Conservation (phyloP, 1,140 invertebrate species). For the Ceratoteleas bidentatus region DNA sequence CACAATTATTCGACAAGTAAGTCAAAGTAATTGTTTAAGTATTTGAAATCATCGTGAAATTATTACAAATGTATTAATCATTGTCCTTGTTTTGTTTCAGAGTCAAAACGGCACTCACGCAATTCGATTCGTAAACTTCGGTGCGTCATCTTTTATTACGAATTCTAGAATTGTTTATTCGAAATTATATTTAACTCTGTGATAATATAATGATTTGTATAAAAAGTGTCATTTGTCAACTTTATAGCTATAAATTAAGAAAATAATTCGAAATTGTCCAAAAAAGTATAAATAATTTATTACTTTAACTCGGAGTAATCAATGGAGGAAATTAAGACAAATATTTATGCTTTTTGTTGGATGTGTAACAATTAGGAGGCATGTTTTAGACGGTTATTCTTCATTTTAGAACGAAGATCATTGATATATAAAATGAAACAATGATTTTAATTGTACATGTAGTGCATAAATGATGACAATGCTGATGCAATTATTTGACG, state of each 20-base stretch:
- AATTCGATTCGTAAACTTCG: conserved; percentile 82
- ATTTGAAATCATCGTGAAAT: too few relatives aligned
- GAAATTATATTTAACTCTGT: conserved; percentile 74
- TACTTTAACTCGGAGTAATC: background rate
- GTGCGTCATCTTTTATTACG: conserved; percentile 63
- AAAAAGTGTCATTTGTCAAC: conserved; percentile 50
- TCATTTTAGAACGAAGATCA: too few relatives aligned
- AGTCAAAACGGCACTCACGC: conserved; percentile 84
- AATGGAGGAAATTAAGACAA: background rate
- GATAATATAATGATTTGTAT: conserved; percentile 68
- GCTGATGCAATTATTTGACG: too few relatives aligned
- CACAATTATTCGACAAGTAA: too few relatives aligned
- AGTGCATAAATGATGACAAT: too few relatives aligned
- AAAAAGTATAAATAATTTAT: conserved; percentile 10
- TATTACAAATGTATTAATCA: too few relatives aligned
- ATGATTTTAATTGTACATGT: too few relatives aligned
- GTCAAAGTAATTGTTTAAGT: too few relatives aligned
- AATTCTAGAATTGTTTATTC: conserved; percentile 50
- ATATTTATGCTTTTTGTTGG: background rate
- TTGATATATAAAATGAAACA: too few relatives aligned
- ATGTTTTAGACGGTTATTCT: conserved; percentile 11
- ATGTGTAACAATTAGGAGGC: background rate
- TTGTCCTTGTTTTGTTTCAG: too few relatives aligned
- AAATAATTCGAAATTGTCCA: background rate
- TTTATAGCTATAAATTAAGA: conserved; percentile 40